These are phyloP conservation scores for Sander vitreus DNA, from an alignment of 2,113 vertebrate genomes.

Conservation along the genomic window DNA sequence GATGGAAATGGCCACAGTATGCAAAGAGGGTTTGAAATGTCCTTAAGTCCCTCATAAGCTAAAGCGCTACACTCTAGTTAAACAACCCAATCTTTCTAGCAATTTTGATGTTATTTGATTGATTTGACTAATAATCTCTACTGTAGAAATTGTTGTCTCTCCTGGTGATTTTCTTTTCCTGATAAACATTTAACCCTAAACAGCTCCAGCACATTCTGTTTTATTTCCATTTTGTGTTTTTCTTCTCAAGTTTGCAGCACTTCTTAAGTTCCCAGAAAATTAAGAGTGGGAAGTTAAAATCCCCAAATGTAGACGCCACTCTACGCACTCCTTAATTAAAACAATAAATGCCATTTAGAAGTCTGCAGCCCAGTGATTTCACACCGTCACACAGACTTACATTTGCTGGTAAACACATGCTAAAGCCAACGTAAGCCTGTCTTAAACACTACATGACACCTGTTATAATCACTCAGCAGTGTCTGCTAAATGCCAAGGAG, in stretches of 20 bases:
- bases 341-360: slow-evolving; percentile 64
- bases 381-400: slow-evolving; percentile 47
- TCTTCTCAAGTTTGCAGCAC: slow-evolving; percentile 13
- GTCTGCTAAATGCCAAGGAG: slow-evolving; percentile 68
- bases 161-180: background rate
- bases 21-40: background rate
- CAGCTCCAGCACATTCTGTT: background rate
- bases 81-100: background rate
- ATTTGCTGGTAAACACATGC: slow-evolving; percentile 43
- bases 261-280: slow-evolving; percentile 14
- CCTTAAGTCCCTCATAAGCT: background rate
- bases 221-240: slow-evolving; percentile 8
- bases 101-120: background rate
- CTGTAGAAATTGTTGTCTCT: background rate
- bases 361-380: slow-evolving; percentile 51
- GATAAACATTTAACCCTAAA: slow-evolving; percentile 20
- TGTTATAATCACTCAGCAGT: slow-evolving; percentile 69
- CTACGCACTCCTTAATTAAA: slow-evolving; percentile 49
- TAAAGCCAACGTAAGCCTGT: slow-evolving; percentile 67
- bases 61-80: background rate
- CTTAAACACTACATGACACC: slow-evolving; percentile 77
- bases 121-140: background rate
- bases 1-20: background rate
- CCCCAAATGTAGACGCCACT: slow-evolving; percentile 37
- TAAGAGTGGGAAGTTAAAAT: slow-evolving; percentile 22